Evolutionary conservation across 1,140 invertebrate genomes (phyloP).

Genomic region (Ruditapes philippinarum): DNA sequence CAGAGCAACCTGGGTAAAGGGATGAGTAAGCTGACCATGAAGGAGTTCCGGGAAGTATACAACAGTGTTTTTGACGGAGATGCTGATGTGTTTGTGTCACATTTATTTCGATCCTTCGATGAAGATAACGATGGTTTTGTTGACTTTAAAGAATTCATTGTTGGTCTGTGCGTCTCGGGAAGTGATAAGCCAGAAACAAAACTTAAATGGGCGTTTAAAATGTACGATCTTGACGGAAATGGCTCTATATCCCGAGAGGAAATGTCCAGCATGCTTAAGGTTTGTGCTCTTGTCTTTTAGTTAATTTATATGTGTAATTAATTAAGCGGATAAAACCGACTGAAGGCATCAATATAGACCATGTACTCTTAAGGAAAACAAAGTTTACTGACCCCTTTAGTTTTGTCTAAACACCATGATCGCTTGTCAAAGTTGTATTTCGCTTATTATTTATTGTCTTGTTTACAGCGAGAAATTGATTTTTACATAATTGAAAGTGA

Average conservation of each 20-base stretch:
- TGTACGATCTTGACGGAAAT: conserved; percentile 96
- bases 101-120: conserved; percentile 79
- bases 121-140: conserved; percentile 75
- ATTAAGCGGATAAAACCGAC: no score
- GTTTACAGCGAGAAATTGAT: no score
- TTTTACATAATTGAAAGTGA: no score
- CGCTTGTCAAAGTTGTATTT: no score
- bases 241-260: conserved; percentile 92
- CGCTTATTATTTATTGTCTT: no score
- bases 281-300: conserved; percentile 38
- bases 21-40: conserved; percentile 39
- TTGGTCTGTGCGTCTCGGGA: conserved; percentile 77
- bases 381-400: no score
- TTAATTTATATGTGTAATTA: no score
- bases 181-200: conserved; percentile 95
- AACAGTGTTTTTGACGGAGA: conserved; percentile 77
- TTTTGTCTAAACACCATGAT: no score
- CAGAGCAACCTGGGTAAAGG: conserved; percentile 87
- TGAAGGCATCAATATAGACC: no score
- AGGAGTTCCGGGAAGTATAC: conserved; percentile 73
- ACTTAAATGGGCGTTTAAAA: conserved; percentile 95
- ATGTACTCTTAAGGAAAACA: no score
- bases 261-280: conserved; percentile 77
- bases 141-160: conserved; percentile 80
- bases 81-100: conserved; percentile 69